Base-by-base conservation (phyloP, 37 sponge, comb jelly and placozoan genomes). In the Hormiphora californensis region DNA sequence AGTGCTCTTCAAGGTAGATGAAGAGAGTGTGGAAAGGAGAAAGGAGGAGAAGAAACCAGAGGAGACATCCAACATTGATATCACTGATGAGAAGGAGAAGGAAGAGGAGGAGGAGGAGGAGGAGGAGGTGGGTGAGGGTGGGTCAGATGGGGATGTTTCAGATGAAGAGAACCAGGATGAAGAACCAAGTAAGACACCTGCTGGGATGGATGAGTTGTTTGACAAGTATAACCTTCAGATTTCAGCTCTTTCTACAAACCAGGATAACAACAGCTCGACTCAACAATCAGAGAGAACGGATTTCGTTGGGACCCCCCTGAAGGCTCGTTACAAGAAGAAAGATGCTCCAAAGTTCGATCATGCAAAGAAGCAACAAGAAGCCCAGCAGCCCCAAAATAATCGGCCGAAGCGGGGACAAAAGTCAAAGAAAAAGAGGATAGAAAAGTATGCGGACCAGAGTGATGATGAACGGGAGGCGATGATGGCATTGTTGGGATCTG, bases 391-490 rank as follows among this genome's bases (percentile, higher is more conserved):
- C n/a, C 3, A 2, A 23, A 31, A 27, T 30, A 81, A 53, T 53
- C 8, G 19, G 23, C 33, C 86, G 0, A 94, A 92, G 65, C 54
- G 94, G 86, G 92, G 94, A 32, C 92, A 94, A 55, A 92, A 92
- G 91, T 92, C 90, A 63, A 41, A 30, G 85, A 93, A 92, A 90
- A 97, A 93, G 35, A 54, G 43, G 30, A 33, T 54, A 53, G 90
- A 95, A 36, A 92, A 90, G 88, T 94, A 98, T 62, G 88, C 69
- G 27, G 95, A 95, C 69, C 95, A 95, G 32, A 96, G 95, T 85
- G 94, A 98, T 51, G 95, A 95, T 21, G 99, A 96, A 33, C 86
- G 89, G 30, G 39, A 87, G 67, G 54, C 89, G 40, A 88, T 63
- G 32, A 92, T 93, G 93, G 69, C 92, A 0, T 32, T 91, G 28